Conservation (phyloP, 2,113 vertebrate genomes). For the Rhinogobius similis region DNA sequence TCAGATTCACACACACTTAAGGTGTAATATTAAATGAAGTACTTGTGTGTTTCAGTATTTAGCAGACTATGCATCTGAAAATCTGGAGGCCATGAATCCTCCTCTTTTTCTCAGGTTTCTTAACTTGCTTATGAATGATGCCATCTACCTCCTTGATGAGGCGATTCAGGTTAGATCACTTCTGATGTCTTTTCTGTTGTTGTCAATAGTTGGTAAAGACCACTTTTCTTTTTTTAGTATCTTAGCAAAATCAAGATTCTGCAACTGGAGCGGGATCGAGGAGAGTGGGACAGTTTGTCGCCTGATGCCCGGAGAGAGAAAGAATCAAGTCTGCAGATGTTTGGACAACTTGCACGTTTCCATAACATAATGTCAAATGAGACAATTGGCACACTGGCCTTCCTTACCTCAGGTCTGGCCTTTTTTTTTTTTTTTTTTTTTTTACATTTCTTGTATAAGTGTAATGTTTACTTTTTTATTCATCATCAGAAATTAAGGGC, state of each 20-base stretch:
- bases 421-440: not conserved
- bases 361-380: constrained; percentile 99
- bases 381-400: constrained; percentile 95
- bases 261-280: constrained; percentile 92
- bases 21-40: not conserved
- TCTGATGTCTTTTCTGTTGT: not conserved
- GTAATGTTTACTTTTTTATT: not conserved
- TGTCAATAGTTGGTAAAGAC: not conserved
- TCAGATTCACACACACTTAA: not conserved
- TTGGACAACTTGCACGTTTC: constrained; percentile 95
- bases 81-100: constrained; percentile 96
- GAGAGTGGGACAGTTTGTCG: constrained; percentile 89
- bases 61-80: constrained; percentile 92
- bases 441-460: not conserved
- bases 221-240: constrained; percentile 78
- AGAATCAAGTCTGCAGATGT: constrained; percentile 95
- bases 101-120: constrained; percentile 95
- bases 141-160: constrained; percentile 96
- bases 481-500: constrained; percentile 87
- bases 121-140: constrained; percentile 96
- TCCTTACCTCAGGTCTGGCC: constrained; percentile 91
- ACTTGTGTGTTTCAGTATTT: constrained; percentile 76
- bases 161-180: constrained; percentile 89
- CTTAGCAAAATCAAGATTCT: constrained; percentile 98
- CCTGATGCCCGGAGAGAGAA: constrained; percentile 90